A percentile compares a stretch with the other conserved stretches of the same genome.
Conservation (phyloP, 2,888 invertebrate genomes). For the Drosophila mimica region DNA sequence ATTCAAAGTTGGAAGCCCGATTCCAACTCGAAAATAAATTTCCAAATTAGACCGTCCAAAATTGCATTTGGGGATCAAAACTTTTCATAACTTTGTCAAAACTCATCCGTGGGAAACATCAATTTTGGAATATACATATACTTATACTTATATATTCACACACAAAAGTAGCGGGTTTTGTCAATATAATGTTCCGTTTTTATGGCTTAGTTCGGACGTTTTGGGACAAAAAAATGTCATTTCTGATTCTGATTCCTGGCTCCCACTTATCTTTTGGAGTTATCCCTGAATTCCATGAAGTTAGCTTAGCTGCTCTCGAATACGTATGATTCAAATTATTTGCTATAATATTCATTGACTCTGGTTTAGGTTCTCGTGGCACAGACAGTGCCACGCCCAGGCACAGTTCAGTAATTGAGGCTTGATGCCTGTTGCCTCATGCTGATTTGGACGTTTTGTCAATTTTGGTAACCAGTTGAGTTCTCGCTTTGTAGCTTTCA, state of each 20-base stretch:
- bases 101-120: background rate
- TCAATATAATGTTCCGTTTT: background rate
- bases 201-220: background rate
- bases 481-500: conserved; percentile 35
- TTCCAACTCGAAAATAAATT: background rate
- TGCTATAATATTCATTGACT: background rate
- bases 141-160: too few species aligned
- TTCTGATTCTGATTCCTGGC: background rate
- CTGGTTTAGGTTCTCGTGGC: background rate
- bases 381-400: conserved; percentile 1
- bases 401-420: background rate
- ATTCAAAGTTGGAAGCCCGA: background rate
- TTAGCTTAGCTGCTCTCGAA: background rate
- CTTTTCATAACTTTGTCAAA: background rate
- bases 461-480: conserved; percentile 45
- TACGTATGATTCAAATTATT: background rate
- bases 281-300: too few species aligned
- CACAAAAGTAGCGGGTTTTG: background rate
- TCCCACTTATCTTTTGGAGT: background rate
- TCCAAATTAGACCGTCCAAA: background rate
- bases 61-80: background rate
- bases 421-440: background rate
- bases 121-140: background rate
- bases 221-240: background rate
- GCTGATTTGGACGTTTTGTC: conserved; percentile 3